Conservation (phyloP, 2,113 vertebrate genomes). For the Pholis gunnellus region DNA sequence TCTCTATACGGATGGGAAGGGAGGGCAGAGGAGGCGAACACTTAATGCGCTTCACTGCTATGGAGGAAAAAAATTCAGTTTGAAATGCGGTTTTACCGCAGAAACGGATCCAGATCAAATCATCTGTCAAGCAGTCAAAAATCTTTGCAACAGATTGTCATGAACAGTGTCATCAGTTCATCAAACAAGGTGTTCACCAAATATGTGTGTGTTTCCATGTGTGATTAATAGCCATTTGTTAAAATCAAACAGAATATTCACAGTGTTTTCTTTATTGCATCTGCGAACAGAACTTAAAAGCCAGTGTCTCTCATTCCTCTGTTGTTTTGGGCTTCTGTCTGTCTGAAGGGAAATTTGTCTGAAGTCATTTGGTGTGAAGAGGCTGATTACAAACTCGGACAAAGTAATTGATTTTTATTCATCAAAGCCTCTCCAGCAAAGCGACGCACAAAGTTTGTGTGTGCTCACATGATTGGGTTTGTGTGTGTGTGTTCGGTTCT, state of each 20-base stretch:
- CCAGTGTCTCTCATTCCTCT: neutral
- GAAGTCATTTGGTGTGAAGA: constrained; percentile 12
- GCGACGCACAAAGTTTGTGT: neutral
- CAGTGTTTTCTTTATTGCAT: constrained; percentile 1
- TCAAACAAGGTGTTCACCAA: neutral
- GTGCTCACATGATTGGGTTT: neutral
- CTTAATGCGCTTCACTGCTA: neutral
- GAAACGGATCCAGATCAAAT: neutral
- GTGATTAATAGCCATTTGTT: constrained; percentile 23
- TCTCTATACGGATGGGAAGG: too few relatives aligned
- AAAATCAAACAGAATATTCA: constrained; percentile 6
- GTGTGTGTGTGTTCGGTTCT: too few relatives aligned
- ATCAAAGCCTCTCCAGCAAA: constrained; percentile 9
- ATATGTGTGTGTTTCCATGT: neutral
- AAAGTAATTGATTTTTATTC: constrained; percentile 8
- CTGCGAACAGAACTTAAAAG: constrained; percentile 22
- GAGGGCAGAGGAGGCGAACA: too few relatives aligned
- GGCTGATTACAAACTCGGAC: constrained; percentile 3
- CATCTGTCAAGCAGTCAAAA: neutral
- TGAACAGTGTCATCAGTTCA: neutral
- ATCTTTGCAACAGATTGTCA: neutral
- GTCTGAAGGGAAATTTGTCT: constrained; percentile 10
- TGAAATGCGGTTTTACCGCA: neutral
- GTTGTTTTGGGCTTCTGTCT: neutral
- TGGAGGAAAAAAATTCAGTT: neutral